Evolutionary conservation across 2,888 invertebrate species (phyloP).

Genomic region (Incurvaria masculella): DNA sequence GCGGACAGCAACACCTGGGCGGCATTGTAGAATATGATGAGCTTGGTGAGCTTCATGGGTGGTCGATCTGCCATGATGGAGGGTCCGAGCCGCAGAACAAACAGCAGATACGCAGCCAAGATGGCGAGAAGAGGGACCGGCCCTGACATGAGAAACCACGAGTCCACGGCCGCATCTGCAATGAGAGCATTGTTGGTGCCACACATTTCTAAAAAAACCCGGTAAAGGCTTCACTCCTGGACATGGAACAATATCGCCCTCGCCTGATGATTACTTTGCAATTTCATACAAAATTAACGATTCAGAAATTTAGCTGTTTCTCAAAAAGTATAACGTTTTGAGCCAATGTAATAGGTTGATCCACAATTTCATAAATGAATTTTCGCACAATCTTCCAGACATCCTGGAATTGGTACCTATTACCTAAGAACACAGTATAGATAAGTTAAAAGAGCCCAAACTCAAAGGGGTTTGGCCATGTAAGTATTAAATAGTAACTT

Average conservation of each 20-base stretch:
- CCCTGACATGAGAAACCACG: conserved; percentile 77
- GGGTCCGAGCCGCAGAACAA: conserved; percentile 71
- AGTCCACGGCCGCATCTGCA: conserved; percentile 70
- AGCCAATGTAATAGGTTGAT: background rate
- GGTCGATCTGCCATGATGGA: conserved; percentile 69
- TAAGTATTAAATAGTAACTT: too few species aligned
- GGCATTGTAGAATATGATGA: conserved; percentile 81
- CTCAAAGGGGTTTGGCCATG: too few species aligned
- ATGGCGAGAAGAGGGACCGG: conserved; percentile 66
- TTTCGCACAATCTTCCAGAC: too few species aligned
- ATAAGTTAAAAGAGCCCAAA: too few species aligned
- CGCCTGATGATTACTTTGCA: too few species aligned
- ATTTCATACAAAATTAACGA: too few species aligned
- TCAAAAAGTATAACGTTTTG: too few species aligned
- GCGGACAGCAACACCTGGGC: conserved; percentile 80
- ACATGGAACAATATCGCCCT: too few species aligned
- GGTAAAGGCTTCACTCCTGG: background rate
- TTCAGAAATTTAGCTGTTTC: too few species aligned
- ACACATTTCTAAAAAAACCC: conserved; percentile 4
- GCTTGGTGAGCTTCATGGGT: conserved; percentile 65
- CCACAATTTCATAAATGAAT: background rate
- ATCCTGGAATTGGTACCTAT: too few species aligned
- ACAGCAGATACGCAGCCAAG: conserved; percentile 61
- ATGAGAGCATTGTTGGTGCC: conserved; percentile 16
- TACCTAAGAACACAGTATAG: too few species aligned